Base-by-base conservation (phyloP, 2,113 vertebrate genomes). In the Ceuthmochares aereus region DNA sequence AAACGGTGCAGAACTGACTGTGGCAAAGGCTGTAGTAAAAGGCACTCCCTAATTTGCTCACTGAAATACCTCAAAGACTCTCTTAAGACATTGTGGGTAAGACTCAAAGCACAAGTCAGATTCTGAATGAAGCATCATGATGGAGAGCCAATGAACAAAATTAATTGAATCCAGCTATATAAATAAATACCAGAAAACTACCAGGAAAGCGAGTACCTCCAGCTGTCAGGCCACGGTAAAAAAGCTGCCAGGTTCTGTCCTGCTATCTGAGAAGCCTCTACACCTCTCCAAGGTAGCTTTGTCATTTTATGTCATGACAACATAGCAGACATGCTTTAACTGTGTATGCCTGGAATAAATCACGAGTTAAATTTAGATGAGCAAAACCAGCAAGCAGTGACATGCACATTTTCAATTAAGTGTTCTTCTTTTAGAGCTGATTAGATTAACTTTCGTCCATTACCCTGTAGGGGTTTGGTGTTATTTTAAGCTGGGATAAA, bases 351-450 rank as follows among this genome's bases (percentile, higher is more conserved):
- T 69, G 42, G 9, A 75, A 52, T 66, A 56, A 84, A 73, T 2
- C 43, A 20, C 21, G 22, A 30, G 32, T 0, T 51, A n/a, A 47
- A 42, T 26, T 43, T 12, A 75, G 56, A 67, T 3, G 37, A 89
- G 87, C 90, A 94, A 59, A 87, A 37, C 66, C n/a, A 68, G 70
- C 86, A 70, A 62, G 82, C 47, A 89, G 74, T 42, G 70, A 84
- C 82, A 64, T 0, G 30, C 4, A 21, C 7, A 4, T 8, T 36
- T 32, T 12, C 76, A 92, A 0, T 13, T 8, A 52, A 67, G 22
- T 4, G 62, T 36, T 60, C 29, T 70, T 26, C 69, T 47, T 16
- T 23, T 15, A 49, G 8, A 83, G 25, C 42, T 14, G 17, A 3
- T 42, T 78, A 80, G n/a, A 25, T 9, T 54, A 52, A 49, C 67